phyloP scores from a whole-genome alignment of 1,140 invertebrate species.

The Tetragonula clypearis region DNA sequence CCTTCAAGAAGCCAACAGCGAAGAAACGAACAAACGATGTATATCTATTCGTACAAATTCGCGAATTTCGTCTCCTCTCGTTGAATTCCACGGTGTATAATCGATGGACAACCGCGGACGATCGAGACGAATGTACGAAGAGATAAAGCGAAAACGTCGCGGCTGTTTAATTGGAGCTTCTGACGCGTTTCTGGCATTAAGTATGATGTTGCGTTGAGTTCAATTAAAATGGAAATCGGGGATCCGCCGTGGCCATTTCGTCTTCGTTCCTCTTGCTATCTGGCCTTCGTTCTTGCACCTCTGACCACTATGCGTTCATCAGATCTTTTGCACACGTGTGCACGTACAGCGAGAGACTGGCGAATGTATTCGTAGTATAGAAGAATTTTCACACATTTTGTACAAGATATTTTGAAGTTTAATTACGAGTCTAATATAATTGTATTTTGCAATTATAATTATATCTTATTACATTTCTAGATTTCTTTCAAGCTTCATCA shows the following conservation, averaged over 20 bases:
- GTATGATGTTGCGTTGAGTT: constrained; percentile 81
- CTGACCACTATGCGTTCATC: constrained; percentile 1
- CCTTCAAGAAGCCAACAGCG: no score
- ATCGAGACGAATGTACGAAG: constrained; percentile 58
- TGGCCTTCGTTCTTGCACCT: constrained; percentile 22
- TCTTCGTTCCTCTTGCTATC: neutral
- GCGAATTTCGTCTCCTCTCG: neutral
- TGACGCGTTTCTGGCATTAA: constrained; percentile 78
- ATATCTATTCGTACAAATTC: neutral
- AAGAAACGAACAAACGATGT: constrained; percentile 38
- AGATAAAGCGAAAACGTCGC: constrained; percentile 73
- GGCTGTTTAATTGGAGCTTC: constrained; percentile 78
- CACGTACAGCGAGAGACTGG: no score
- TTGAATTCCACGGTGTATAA: constrained; percentile 64
- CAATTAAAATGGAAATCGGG: constrained; percentile 82
- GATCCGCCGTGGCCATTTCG: constrained; percentile 39
- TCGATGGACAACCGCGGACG: constrained; percentile 58
- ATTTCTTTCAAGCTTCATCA: no score
- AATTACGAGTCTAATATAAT: no score
- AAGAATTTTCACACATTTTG: no score
- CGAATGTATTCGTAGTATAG: no score
- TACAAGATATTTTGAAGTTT: no score
- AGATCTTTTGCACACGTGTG: no score
- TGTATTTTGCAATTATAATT: no score
- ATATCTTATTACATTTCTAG: no score